Evolutionary conservation across 2,888 invertebrate genomes (phyloP).

Genomic region (Epirrhoe alternata): DNA sequence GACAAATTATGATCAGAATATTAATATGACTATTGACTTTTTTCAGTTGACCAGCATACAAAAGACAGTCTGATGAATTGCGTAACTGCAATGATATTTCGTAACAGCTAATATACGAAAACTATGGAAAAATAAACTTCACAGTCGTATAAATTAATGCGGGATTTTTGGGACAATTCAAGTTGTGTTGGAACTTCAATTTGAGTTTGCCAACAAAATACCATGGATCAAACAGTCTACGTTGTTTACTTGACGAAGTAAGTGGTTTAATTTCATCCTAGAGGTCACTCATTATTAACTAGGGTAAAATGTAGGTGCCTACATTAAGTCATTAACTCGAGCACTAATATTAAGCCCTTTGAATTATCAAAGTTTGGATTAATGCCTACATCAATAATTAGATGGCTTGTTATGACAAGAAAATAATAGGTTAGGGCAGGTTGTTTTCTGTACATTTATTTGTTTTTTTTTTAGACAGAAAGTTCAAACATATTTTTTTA

Average conservation of each 20-base stretch:
- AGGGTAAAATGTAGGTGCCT: background rate
- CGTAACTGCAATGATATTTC: background rate
- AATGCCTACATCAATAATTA: conserved; percentile 3
- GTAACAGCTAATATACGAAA: background rate
- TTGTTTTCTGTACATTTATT: background rate
- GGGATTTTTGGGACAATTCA: background rate
- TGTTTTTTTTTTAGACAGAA: no score
- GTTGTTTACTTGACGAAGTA: conserved; percentile 1
- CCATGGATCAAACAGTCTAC: background rate
- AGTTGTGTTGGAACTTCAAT: background rate
- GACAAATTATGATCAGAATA: no score
- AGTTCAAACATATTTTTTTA: no score
- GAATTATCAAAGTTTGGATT: conserved; percentile 3
- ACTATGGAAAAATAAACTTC: no score
- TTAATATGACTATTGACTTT: no score
- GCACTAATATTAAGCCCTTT: background rate
- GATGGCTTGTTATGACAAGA: background rate
- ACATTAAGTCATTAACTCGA: background rate
- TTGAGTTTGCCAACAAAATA: background rate
- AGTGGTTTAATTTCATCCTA: background rate
- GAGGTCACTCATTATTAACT: background rate
- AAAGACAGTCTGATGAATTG: background rate
- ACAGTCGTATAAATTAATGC: background rate
- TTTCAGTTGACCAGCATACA: background rate
- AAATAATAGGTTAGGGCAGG: background rate